Conservation (phyloP, 2,113 vertebrate species). For the Sprattus sprattus region DNA sequence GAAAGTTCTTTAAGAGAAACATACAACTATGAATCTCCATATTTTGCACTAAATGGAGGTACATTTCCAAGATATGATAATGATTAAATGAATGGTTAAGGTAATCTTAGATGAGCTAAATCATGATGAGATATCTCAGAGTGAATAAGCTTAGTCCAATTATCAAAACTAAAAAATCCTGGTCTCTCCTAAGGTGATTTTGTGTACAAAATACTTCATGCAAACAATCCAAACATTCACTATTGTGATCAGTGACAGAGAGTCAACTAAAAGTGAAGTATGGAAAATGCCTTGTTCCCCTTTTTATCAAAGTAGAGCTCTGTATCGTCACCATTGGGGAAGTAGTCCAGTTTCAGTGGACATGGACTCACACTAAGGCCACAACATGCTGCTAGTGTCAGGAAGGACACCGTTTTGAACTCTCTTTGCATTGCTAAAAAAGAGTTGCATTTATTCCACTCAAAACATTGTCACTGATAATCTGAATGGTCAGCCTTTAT, state of each 20-base stretch:
- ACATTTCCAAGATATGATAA: too few species aligned
- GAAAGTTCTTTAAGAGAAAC: too few species aligned
- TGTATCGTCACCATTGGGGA: slow-evolving; percentile 44
- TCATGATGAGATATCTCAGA: too few species aligned
- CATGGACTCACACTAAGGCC: not conserved
- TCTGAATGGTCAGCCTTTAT: not conserved
- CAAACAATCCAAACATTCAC: not conserved
- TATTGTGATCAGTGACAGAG: not conserved
- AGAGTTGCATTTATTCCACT: not conserved
- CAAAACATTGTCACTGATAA: not conserved
- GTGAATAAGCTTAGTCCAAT: not conserved
- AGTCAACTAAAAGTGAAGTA: slow-evolving; percentile 55
- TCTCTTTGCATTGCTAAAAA: not conserved
- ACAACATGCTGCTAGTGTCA: not conserved
- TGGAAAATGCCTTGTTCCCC: slow-evolving; percentile 47
- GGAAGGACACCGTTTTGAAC: not conserved
- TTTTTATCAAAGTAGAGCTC: slow-evolving; percentile 50
- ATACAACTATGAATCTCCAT: too few species aligned
- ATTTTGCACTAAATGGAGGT: too few species aligned
- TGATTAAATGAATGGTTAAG: too few species aligned
- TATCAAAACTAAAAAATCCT: not conserved
- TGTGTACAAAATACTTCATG: not conserved
- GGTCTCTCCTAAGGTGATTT: not conserved
- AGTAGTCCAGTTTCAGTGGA: slow-evolving; percentile 40
- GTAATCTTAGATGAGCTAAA: too few species aligned